Evolutionary conservation across 2,888 invertebrate species (phyloP).

Genomic region (Tetragonula carbonaria): DNA sequence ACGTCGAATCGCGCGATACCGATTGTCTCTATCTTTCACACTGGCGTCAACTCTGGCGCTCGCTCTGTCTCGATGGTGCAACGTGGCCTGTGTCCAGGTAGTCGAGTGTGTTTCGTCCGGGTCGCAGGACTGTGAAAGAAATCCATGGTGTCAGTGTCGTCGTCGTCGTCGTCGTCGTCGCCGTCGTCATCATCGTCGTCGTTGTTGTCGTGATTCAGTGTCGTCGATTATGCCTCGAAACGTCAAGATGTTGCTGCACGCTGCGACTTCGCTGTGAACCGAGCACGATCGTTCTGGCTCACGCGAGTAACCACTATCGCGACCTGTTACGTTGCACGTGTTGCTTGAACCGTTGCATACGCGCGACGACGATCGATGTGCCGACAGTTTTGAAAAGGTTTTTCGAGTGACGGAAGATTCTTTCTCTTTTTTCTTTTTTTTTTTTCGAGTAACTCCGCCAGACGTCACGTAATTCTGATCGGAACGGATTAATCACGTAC

Average conservation of each 20-base stretch:
- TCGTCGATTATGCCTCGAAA: background rate
- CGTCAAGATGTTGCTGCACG: slow-evolving; percentile 11
- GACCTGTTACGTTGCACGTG: slow-evolving; percentile 68
- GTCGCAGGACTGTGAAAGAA: background rate
- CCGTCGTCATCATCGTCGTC: background rate
- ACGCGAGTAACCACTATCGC: slow-evolving; percentile 46
- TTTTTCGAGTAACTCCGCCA: too few species aligned
- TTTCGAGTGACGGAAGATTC: too few species aligned
- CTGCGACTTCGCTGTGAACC: slow-evolving; percentile 5
- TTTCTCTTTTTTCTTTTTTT: too few species aligned
- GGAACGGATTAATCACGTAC: slow-evolving; percentile 41
- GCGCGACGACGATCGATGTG: slow-evolving; percentile 39
- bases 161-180: background rate
- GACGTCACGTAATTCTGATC: too few species aligned
- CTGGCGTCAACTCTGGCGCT: background rate
- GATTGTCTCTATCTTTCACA: slow-evolving; percentile 5
- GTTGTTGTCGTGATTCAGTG: background rate
- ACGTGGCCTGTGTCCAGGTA: slow-evolving; percentile 4
- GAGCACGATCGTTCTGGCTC: slow-evolving; percentile 14
- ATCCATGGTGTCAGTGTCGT: slow-evolving; percentile 4
- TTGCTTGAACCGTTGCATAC: slow-evolving; percentile 48
- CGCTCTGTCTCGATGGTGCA: background rate
- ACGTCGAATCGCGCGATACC: background rate
- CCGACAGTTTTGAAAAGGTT: slow-evolving; percentile 12
- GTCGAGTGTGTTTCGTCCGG: background rate